Evolutionary conservation across 2,797 vertebrate genomes (phyloP).

Genomic region (Sebastes trivittatus): DNA sequence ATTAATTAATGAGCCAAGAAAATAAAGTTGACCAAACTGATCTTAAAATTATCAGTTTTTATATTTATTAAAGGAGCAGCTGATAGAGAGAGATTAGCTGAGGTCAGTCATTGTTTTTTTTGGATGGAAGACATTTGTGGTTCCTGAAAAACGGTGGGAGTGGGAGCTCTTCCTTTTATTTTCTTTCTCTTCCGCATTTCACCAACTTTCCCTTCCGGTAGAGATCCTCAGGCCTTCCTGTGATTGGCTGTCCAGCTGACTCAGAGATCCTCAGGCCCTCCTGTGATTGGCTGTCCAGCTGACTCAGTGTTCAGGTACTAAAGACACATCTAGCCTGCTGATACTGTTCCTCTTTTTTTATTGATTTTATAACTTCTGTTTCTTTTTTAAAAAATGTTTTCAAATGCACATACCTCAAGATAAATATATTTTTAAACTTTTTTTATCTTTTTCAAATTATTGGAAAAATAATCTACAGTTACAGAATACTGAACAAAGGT

Average conservation of each 20-base stretch:
- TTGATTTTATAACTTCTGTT: conserved; percentile 31
- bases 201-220: conserved; percentile 56
- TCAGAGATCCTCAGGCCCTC: neutral
- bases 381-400: conserved; percentile 25
- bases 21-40: neutral
- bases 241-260: conserved; percentile 49
- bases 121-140: neutral
- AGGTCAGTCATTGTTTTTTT: neutral
- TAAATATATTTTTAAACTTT: neutral
- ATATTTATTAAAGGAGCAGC: too few relatives aligned
- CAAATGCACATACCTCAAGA: neutral
- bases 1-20: neutral
- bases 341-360: neutral
- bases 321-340: neutral
- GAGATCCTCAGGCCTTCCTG: neutral
- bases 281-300: conserved; percentile 50
- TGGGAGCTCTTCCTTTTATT: conserved; percentile 24
- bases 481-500: neutral
- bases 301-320: conserved; percentile 7
- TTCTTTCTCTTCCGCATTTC: conserved; percentile 61
- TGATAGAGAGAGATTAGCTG: too few relatives aligned
- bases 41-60: too few relatives aligned
- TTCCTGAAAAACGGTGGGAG: conserved; percentile 15
- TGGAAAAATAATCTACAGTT: neutral
- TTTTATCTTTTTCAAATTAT: conserved; percentile 16